Evolutionary conservation across 2,797 vertebrate genomes (phyloP).

Genomic region (Acomys russatus): DNA sequence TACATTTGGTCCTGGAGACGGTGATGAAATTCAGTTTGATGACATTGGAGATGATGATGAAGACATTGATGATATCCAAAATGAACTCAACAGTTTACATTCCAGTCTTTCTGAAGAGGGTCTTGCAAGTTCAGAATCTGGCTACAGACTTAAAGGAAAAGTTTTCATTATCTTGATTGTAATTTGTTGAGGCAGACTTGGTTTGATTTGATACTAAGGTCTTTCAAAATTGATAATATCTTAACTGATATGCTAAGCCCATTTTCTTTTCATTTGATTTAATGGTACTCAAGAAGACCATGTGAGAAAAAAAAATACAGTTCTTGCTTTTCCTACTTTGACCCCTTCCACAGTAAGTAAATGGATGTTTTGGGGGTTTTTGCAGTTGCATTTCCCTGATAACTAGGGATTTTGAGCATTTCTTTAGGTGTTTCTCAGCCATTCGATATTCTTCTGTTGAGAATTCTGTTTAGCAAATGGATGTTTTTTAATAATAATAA

Average conservation of each 20-base stretch:
- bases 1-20: too few relatives aligned
- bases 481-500: too few relatives aligned
- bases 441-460: too few relatives aligned
- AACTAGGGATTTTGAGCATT: too few relatives aligned
- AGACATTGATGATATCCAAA: conserved; percentile 84
- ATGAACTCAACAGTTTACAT: conserved; percentile 88
- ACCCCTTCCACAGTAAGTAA: conserved; percentile 86
- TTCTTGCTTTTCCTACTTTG: conserved; percentile 84
- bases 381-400: too few relatives aligned
- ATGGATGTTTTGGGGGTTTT: conserved; percentile 81
- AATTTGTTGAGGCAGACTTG: conserved; percentile 88
- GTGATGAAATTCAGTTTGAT: too few relatives aligned
- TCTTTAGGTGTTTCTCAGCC: too few relatives aligned
- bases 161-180: conserved; percentile 87
- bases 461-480: too few relatives aligned
- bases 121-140: conserved; percentile 86
- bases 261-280: conserved; percentile 84
- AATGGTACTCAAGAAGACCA: conserved; percentile 83
- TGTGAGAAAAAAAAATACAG: conserved; percentile 72
- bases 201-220: conserved; percentile 87
- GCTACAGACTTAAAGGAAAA: conserved; percentile 88
- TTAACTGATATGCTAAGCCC: conserved; percentile 84
- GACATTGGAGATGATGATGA: too few relatives aligned
- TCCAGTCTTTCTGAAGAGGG: conserved; percentile 88
- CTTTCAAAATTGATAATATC: conserved; percentile 88